A percentile compares a stretch with the other conserved stretches of the same genome.
Conservation (phyloP, 2,113 vertebrate genomes). For the Syngnathus typhle region DNA sequence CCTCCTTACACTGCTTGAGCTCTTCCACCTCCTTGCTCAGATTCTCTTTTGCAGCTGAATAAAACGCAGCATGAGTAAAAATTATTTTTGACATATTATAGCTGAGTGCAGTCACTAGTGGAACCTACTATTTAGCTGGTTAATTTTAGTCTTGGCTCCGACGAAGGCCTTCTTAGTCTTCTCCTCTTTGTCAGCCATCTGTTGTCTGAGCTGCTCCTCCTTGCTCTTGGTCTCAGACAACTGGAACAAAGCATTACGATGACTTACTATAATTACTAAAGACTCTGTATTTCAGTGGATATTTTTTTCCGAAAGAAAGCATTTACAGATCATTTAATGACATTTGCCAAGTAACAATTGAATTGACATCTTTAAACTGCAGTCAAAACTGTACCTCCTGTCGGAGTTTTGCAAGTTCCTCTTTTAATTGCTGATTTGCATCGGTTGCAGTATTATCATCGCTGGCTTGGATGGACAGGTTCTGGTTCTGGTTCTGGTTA, state of each 20-base stretch:
- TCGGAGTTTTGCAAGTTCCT: conserved; percentile 79
- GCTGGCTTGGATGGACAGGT: conserved; percentile 36
- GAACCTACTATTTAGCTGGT: conserved; percentile 81
- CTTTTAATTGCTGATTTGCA: conserved; percentile 64
- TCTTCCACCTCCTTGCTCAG: conserved; percentile 85
- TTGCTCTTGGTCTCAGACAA: conserved; percentile 78
- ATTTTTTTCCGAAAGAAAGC: neutral
- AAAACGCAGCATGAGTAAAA: neutral
- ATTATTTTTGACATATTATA: neutral
- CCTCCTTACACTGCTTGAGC: conserved; percentile 85
- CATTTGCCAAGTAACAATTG: neutral
- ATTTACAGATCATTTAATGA: neutral
- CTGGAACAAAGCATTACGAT: conserved; percentile 20
- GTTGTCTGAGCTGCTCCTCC: conserved; percentile 87
- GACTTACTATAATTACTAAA: neutral
- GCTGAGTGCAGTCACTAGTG: neutral
- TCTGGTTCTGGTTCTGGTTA: conserved; percentile 47
- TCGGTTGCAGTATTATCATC: conserved; percentile 69
- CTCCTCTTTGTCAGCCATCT: conserved; percentile 92
- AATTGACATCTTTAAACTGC: neutral
- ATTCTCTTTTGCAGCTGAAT: conserved; percentile 81
- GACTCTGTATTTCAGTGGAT: neutral
- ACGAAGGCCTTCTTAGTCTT: conserved; percentile 89
- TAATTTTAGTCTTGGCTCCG: conserved; percentile 88
- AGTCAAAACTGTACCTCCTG: conserved; percentile 72